A percentile compares a stretch with the other conserved stretches of the same genome.
These are phyloP conservation scores for Callorhinus ursinus DNA, from an alignment of 2,113 vertebrate species.

Conservation along the genomic window DNA sequence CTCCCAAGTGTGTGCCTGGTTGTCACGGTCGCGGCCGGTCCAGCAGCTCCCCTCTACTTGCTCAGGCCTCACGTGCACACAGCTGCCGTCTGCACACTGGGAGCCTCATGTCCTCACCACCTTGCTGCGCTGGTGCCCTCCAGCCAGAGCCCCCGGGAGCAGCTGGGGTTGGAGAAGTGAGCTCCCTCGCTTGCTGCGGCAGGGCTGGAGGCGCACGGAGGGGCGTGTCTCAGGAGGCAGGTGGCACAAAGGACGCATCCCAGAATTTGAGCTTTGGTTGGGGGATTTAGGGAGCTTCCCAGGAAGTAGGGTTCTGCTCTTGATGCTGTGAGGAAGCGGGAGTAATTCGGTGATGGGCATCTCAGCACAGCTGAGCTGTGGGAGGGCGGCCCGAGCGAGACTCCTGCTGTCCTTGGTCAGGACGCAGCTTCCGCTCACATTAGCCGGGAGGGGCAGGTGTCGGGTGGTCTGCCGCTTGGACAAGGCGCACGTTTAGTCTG, in stretches of 20 bases:
- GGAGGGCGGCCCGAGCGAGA: neutral
- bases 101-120: neutral
- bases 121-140: no score
- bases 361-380: neutral
- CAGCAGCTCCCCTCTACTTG: no score
- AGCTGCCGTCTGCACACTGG: neutral
- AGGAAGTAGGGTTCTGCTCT: neutral
- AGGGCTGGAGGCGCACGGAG: rapidly evolving
- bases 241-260: neutral
- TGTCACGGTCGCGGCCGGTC: no score
- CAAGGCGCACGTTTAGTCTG: neutral
- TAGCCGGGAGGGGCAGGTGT: rapidly evolving
- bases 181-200: neutral
- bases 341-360: no score
- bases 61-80: neutral
- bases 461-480: neutral
- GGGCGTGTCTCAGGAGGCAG: neutral
- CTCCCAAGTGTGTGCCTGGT: neutral
- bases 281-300: neutral
- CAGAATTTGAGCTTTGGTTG: neutral
- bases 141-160: neutral
- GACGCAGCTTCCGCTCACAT: rapidly evolving
- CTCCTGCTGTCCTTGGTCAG: no score
- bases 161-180: neutral
- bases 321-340: neutral